phyloP scores from a whole-genome alignment of 2,888 invertebrate species.

The Chrysomela aeneicollis region DNA sequence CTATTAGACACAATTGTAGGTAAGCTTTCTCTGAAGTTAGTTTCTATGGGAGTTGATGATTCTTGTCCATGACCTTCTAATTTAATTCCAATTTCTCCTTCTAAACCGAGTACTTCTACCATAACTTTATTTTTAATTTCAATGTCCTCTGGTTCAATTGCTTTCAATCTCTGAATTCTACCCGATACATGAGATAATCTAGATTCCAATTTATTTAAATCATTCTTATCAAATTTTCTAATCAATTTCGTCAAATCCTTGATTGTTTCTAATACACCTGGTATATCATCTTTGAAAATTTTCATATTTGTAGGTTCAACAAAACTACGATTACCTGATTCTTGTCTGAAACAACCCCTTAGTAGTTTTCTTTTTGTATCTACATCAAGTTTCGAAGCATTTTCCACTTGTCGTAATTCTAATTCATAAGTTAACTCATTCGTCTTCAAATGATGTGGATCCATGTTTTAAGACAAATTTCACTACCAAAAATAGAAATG shows the following conservation, averaged over 20 bases:
- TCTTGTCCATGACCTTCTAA: not conserved
- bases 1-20: constrained; percentile 2
- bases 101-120: not conserved
- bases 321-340: not conserved
- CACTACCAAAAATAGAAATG: not conserved
- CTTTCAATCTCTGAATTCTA: not conserved
- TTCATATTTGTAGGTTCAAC: not conserved
- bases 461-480: not conserved
- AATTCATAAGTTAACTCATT: not conserved
- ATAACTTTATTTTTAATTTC: not conserved
- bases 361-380: not conserved
- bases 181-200: not conserved
- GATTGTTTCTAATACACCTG: not conserved
- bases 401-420: not conserved
- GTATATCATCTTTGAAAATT: not conserved
- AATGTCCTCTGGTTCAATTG: not conserved
- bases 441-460: not conserved
- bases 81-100: not conserved
- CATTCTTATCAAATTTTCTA: not conserved
- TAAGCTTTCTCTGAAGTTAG: not conserved
- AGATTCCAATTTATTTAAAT: not conserved
- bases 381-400: not conserved
- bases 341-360: not conserved
- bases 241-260: not conserved
- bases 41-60: not conserved